Evolutionary conservation across 2,888 invertebrate genomes (phyloP), one percentile per base, ranked within the genome.

Genomic region (Proisotoma minuta): DNA sequence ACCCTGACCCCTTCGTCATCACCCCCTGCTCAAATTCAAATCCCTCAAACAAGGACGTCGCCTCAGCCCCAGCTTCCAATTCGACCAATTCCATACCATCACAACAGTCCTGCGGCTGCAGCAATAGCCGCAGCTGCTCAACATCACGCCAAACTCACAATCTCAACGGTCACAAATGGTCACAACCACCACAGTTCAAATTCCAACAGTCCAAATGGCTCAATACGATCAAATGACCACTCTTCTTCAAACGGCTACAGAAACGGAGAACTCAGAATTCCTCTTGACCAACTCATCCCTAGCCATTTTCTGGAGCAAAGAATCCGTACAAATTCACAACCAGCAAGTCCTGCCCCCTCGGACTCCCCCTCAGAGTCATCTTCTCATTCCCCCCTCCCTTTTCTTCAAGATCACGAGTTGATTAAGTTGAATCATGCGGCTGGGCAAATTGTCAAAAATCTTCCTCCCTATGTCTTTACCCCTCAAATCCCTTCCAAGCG

Each of bases 381-480:
- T 47, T 69, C 73, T n/a, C 34, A 70, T 29, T 72, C 71, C 4
- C 73, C 73, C 10, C 50, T 68, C 15, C 70, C 73, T 22, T 66
- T 69, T 24, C 69, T 73, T 10, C 73, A 73, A 54, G 73, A 73
- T 22, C 52, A 61, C 51, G 73, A 73, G 65, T 48, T 73, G 50
- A 60, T 67, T 56, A 72, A 70, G 59, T 57, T 73, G 26, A 57
- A 64, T 40, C 70, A 73, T 3, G 62, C 71, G 34, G 72, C 73
- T 28, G 60, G 66, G 22, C 66, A 65, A 57, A 56, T 70, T 48
- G 63, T 70, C 54, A 65, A 62, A 52, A 69, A 63, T 39, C 51
- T 72, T 29, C 73, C 71, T 20, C 28, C 66, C 10, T 58, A 59
- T 52, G 62, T 70, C 48, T 57, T 63, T n/a, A 68, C 69, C 29